Evolutionary conservation across 2,113 vertebrate genomes (phyloP).

Genomic region (Anseranas semipalmata): DNA sequence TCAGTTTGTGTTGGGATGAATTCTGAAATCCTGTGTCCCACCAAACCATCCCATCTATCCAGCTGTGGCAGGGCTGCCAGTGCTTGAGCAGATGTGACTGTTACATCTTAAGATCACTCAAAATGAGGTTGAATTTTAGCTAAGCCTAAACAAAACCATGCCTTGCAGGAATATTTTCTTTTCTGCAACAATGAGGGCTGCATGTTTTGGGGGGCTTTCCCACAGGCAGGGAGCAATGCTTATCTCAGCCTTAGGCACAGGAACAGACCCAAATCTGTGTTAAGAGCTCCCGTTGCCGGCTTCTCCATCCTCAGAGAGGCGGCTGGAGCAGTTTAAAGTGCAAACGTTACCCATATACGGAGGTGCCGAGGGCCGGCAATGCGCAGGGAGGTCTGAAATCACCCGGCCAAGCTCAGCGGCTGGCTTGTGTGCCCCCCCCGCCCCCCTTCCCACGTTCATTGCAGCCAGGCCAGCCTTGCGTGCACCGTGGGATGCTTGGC

Average conservation of each 20-base stretch:
- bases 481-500: neutral
- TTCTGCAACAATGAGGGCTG: accelerated
- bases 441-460: neutral
- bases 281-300: accelerated
- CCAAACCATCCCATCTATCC: accelerated
- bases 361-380: neutral
- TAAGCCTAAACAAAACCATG: accelerated
- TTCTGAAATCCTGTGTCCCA: accelerated
- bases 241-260: accelerated
- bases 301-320: neutral
- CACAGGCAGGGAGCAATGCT: neutral
- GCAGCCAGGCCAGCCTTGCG: neutral
- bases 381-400: neutral
- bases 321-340: accelerated
- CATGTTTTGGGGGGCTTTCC: accelerated
- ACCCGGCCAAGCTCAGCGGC: neutral
- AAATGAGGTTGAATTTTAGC: accelerated
- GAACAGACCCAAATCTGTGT: neutral
- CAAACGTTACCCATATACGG: neutral
- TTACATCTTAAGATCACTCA: accelerated
- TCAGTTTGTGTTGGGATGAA: accelerated
- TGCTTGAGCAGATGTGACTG: neutral
- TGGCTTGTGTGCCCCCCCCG: neutral
- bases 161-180: neutral
- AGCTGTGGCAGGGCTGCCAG: neutral